Evolutionary conservation across 2,797 vertebrate genomes (phyloP).

Genomic region (Sphenodon punctatus): DNA sequence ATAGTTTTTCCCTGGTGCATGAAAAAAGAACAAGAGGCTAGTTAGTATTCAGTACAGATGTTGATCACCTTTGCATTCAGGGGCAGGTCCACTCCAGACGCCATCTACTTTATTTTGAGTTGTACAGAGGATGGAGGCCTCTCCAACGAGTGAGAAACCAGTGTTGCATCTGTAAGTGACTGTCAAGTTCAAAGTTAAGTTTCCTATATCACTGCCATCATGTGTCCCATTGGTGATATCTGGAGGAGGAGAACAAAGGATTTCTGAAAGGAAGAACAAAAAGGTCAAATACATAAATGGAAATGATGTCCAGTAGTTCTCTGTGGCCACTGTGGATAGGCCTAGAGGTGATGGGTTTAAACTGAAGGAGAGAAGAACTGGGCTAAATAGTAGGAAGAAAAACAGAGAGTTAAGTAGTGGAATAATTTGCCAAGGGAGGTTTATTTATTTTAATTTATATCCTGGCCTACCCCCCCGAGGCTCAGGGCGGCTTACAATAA

Average conservation of each 20-base stretch:
- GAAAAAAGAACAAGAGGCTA: too few species aligned
- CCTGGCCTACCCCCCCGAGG: too few species aligned
- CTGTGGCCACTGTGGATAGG: background rate
- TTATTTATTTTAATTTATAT: too few species aligned
- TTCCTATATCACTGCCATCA: fast-evolving
- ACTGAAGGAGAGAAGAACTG: too few species aligned
- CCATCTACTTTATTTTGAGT: background rate
- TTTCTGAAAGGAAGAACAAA: background rate
- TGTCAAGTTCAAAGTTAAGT: background rate
- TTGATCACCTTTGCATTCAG: constrained; percentile 55
- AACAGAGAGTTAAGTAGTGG: too few species aligned
- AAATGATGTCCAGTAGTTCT: background rate
- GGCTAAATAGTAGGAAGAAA: too few species aligned
- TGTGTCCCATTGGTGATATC: background rate
- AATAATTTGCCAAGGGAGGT: too few species aligned
- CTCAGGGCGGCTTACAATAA: too few species aligned
- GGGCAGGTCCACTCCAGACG: constrained; percentile 42
- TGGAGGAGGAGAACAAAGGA: constrained; percentile 32
- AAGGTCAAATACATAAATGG: fast-evolving
- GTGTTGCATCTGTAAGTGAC: constrained; percentile 17
- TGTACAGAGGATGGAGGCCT: constrained; percentile 47
- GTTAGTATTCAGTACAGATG: too few species aligned
- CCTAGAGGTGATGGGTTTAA: background rate
- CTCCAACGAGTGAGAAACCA: constrained; percentile 26
- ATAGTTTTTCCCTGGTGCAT: too few species aligned